Evolutionary conservation across 2,113 vertebrate species (phyloP).

Genomic region (Stictonetta naevosa): DNA sequence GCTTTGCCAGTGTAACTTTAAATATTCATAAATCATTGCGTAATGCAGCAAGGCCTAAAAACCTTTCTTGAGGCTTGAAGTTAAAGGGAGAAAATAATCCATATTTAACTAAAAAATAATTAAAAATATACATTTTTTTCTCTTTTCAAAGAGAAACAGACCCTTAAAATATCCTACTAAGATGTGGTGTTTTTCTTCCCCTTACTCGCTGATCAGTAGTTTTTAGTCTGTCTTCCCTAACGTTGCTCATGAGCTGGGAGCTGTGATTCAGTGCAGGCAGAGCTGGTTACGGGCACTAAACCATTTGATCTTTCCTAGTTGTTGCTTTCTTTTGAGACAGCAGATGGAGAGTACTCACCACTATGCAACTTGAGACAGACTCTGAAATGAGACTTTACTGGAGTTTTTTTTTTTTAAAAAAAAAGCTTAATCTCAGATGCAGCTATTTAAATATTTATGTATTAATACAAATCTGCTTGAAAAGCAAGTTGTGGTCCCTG

Average conservation of each 20-base stretch:
- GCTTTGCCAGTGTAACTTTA: background rate
- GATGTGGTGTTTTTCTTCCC: background rate
- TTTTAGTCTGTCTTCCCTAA: background rate
- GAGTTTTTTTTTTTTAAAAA: background rate
- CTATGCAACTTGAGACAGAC: background rate
- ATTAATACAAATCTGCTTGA: background rate
- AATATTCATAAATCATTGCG: background rate
- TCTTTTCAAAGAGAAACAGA: background rate
- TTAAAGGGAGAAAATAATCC: background rate
- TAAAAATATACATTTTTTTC: no score
- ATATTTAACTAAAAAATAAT: background rate
- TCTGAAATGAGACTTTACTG: conserved; percentile 15
- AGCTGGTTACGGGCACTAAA: background rate
- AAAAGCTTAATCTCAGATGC: background rate
- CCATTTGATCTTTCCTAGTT: conserved; percentile 3
- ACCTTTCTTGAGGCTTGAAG: background rate
- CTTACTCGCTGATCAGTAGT: background rate
- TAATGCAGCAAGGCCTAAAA: background rate
- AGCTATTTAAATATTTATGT: conserved; percentile 49
- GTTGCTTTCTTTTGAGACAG: conserved; percentile 20
- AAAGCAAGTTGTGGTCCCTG: background rate
- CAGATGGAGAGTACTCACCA: background rate
- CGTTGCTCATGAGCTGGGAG: background rate
- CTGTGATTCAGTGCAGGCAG: background rate
- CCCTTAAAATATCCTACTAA: background rate